Percentiles rank a stretch among this genome's conserved stretches.
These are phyloP conservation scores for Lithophane ornitopus DNA, from an alignment of 2,888 invertebrate species.

Conservation along the genomic window DNA sequence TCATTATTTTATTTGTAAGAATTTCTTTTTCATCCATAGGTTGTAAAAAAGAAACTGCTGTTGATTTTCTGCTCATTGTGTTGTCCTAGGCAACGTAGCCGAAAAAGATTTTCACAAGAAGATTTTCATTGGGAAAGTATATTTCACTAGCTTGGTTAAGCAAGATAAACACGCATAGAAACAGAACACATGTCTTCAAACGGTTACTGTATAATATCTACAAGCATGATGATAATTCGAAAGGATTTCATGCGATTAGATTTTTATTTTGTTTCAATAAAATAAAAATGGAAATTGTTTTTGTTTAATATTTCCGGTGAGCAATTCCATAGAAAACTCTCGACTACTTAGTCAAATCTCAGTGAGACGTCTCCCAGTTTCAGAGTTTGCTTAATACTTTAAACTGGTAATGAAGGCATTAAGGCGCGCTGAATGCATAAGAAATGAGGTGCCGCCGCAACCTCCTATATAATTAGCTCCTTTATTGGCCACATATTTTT, in stretches of 20 bases:
- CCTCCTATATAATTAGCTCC: constrained; percentile 82
- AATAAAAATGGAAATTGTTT: constrained; percentile 70
- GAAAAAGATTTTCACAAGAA: neutral
- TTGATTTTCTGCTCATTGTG: neutral
- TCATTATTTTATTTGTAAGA: neutral
- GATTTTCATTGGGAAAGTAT: neutral
- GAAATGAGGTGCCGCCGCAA: constrained; percentile 83
- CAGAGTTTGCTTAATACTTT: constrained; percentile 89
- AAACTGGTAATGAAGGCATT: constrained; percentile 90
- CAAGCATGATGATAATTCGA: neutral
- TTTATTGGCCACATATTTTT: constrained; percentile 76
- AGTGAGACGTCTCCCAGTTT: constrained; percentile 80
- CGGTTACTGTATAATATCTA: neutral
- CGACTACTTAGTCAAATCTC: constrained; percentile 84
- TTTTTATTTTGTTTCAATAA: constrained; percentile 57
- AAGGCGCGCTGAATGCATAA: constrained; percentile 89
- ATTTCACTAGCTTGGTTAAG: neutral
- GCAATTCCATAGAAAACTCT: constrained; percentile 71
- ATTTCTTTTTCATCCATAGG: neutral
- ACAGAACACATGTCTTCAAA: neutral
- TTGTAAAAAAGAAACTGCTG: neutral
- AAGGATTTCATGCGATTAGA: constrained; percentile 29
- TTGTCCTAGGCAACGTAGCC: no score
- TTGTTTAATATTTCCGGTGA: constrained; percentile 69
- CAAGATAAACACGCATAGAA: neutral